These are phyloP conservation scores for Capitulum mitella DNA, from an alignment of 2,888 invertebrate species.

Conservation along the genomic window DNA sequence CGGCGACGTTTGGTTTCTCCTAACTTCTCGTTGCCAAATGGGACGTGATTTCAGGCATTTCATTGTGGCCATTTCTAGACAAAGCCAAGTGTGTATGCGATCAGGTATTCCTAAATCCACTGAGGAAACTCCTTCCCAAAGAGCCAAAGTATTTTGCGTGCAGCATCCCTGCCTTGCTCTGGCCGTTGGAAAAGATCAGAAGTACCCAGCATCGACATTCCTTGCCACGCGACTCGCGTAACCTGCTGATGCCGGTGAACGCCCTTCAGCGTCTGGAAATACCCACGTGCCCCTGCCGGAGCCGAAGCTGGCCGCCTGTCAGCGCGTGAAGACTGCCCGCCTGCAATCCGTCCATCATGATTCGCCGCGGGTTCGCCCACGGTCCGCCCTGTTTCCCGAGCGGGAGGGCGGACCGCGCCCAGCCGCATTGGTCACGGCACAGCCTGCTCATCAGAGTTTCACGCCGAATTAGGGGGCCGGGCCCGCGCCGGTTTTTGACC, in stretches of 20 bases:
- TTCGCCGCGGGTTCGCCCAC: neutral
- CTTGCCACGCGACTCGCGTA: neutral
- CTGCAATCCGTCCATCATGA: neutral
- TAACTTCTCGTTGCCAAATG: too few relatives aligned
- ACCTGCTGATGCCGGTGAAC: too few relatives aligned
- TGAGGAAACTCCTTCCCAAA: too few relatives aligned
- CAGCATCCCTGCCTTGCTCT: too few relatives aligned
- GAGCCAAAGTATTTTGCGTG: too few relatives aligned
- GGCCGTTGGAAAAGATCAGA: neutral
- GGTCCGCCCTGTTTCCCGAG: neutral
- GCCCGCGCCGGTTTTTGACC: neutral
- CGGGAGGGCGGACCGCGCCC: neutral
- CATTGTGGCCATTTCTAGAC: too few relatives aligned
- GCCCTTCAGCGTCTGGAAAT: too few relatives aligned
- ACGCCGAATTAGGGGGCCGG: neutral
- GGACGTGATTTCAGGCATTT: too few relatives aligned
- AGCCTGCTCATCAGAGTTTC: conserved; percentile 1
- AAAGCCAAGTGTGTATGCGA: too few relatives aligned
- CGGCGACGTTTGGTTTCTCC: too few relatives aligned
- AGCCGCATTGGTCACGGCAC: neutral
- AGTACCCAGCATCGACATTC: neutral
- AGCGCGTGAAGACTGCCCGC: neutral
- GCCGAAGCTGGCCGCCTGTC: neutral
- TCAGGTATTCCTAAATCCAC: too few relatives aligned
- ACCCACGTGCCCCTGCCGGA: neutral